Evolutionary conservation across 2,797 vertebrate genomes (phyloP), one percentile per base, ranked within the genome.

Genomic region (Hyperoplus lanceolatus): DNA sequence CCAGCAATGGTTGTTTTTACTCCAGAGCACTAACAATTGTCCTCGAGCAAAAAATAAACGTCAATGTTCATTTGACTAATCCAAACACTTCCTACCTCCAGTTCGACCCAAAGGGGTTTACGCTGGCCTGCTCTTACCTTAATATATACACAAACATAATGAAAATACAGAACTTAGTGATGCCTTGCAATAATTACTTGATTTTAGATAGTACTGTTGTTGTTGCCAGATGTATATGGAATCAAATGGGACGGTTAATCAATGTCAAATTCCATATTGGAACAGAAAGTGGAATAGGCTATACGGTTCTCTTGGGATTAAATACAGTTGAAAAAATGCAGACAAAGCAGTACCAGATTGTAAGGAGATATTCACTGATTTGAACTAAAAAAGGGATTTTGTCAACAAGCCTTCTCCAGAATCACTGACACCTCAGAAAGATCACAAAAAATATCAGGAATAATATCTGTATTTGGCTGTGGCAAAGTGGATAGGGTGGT

Each of bases 51-150:
- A 82, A 41, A 83, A 80, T 81, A 58, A 83, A 80, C 39, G 2
- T 70, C 73, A 63, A 74, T 70, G 65, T 8, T 82, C 14, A 71
- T 84, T 76, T 77, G 4, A 73, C 61, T 89, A 85, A 83, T 79
- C 77, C 2, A 15, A 61, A 45, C 46, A 54, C 75, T 10, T 8
- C 73, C 72, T 45, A 21, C 42, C 48, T 70, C 38, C 4, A 71
- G 59, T 55, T 76, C 63, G 72, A 75, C 50, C 74, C 38, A 3
- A 29, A 29, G 66, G 38, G 8, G 6, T 45, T 70, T 38, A 3
- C 2, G 29, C 29, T 29, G 51, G 13, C 8, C 42, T 11, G 7
- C 53, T 75, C 67, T 56, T 54, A 73, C 67, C 60, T 54, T 3
- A 2, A 8, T 45, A 54, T 54, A 2, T 14, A 16, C 7, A n/a